A percentile compares a stretch with the other conserved stretches of the same genome.
Evolutionary conservation across 2,888 invertebrate species (phyloP).

Genomic region (Danaus chrysippus): DNA sequence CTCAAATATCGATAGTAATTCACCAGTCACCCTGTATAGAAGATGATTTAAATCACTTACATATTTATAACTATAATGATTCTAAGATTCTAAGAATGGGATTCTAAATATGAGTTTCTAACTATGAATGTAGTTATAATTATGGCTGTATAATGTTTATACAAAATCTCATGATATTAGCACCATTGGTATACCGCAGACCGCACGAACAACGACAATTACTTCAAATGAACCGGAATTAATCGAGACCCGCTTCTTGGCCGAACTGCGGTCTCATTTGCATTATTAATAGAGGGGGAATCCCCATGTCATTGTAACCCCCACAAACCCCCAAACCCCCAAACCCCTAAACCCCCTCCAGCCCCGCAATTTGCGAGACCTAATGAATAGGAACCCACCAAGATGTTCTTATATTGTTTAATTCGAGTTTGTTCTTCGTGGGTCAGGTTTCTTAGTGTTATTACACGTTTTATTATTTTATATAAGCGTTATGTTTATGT

Average conservation of each 20-base stretch:
- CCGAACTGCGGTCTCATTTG: conserved; percentile 78
- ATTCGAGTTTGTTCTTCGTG: conserved; percentile 74
- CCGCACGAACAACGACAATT: conserved; percentile 74
- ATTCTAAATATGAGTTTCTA: not conserved
- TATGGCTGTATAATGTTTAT: not conserved
- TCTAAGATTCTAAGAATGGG: not conserved
- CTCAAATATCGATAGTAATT: too few relatives aligned
- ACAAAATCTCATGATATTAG: conserved; percentile 26
- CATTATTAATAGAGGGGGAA: conserved; percentile 77
- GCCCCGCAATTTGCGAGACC: conserved; percentile 68
- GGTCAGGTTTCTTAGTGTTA: conserved; percentile 75
- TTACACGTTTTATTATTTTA: conserved; percentile 49
- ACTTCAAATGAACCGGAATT: conserved; percentile 79
- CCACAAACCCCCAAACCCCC: conserved; percentile 40
- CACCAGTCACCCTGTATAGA: too few relatives aligned
- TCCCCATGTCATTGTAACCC: conserved; percentile 61
- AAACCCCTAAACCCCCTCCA: conserved; percentile 35
- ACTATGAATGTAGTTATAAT: not conserved
- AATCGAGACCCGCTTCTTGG: conserved; percentile 77
- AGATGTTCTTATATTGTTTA: conserved; percentile 78
- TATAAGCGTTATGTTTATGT: not conserved
- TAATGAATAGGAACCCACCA: conserved; percentile 77
- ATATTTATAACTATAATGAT: not conserved
- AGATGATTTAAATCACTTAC: not conserved
- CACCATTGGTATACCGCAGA: conserved; percentile 49